Base-by-base conservation (phyloP, 2,113 vertebrate genomes). In the Erinaceus europaeus region DNA sequence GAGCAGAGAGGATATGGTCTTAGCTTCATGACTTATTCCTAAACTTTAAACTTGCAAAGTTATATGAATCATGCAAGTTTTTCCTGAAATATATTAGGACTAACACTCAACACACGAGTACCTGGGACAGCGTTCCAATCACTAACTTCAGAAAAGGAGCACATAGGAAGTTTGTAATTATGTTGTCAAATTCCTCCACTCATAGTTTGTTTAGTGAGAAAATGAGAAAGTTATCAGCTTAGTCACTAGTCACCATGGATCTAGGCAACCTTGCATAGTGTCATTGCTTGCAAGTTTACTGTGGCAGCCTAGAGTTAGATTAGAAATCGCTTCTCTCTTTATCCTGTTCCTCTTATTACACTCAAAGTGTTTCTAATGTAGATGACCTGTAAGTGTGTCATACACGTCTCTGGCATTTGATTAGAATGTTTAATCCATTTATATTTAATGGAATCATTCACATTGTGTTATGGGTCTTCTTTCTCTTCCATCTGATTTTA, bases 181-280 rank as follows among this genome's bases (percentile, higher is more conserved):
- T 78, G 4, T 9, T 52, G 4, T 44, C 15, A 17, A 48, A 14
- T 6, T 44, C 11, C 12, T 29, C 40, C 20, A 0, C 0, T 5
- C 3, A 25, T 73, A 23, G 3, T 42, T 3, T 32, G 3, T 50
- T 12, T 57, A 36, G 4, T 65, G 50, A 77, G 17, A 32, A 84
- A 78, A 57, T 20, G 5, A 73, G 17, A 71, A 42, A 52, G 1
- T 1, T 17, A 17, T 40, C 38, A 29, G 20, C 55, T 72, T 15
- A 9, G n/a, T 3, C 5, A 27, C 14, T 36, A 18, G n/a, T 13
- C 36, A 32, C 10, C 15, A n/a, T 17, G 36, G 0, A 1, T 17
- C 17, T 52, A 11, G 36, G 36, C 14, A 13, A 46, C 3, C 18
- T 29, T 32, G 18, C 18, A 50, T 15, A 46, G 5, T 68, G 42